Evolutionary conservation across 2,888 invertebrate species (phyloP), one percentile per base, ranked within the genome.

Genomic region (Eristalis intricaria): DNA sequence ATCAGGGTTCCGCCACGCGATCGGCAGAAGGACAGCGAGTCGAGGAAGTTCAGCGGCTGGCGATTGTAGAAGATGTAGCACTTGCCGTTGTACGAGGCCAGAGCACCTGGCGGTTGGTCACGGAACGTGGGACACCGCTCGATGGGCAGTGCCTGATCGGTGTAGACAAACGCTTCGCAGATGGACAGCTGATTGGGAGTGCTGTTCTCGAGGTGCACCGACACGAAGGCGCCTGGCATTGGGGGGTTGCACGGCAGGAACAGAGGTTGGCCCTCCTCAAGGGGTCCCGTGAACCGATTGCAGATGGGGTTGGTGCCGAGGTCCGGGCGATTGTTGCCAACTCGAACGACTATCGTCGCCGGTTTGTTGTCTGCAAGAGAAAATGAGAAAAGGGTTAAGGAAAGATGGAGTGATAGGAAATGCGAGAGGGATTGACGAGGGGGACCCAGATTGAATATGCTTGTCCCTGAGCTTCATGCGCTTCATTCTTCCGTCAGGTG

Each of bases 181-280:
- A 98, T 96, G 0, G 98, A 98, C 15, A 98, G 94, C 87, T 97
- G 97, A 87, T 95, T 96, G 0, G 96, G 95, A 0, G 94, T 91
- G 0, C 96, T 94, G 0, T 96, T 95, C 93, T 98, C 98, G 78
- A 98, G 92, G 91, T 98, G 98, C 0, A 98, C 97, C 90, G 97
- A 97, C 87, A 98, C 98, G 92, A 98, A 98, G 10, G 98, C 98
- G 0, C 98, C 98, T 0, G 98, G 97, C 97, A 98, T 98, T 0
- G 98, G 98, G 1, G 98, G 98, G 93, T 98, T 98, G 94, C 98
- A 98, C 0, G 98, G 98, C 70, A 98, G 93, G 93, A 98, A 98
- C 7, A 98, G 94, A 0, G 98, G 98, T 91, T 98, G 97, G 0
- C 98, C 98, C 92, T 98, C 98, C 91, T 98, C 97, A 13, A 97